Base-by-base conservation (phyloP, 2,888 invertebrate species). In the Carpatolechia fugitivella region DNA sequence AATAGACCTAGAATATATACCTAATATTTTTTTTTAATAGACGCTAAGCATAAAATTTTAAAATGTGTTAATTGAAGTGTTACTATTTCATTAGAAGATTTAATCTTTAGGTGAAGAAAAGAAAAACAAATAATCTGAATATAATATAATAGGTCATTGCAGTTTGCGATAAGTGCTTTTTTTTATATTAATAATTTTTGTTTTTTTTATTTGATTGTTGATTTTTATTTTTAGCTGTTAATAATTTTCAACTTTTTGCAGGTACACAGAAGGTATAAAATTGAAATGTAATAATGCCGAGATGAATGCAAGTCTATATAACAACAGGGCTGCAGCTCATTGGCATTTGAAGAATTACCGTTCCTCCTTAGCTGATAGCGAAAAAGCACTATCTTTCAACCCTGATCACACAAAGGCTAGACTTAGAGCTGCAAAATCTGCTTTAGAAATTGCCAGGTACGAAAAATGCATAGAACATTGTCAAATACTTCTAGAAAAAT, bases 251-350 rank as follows among this genome's bases (percentile, higher is more conserved):
- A 50, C 56, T 11, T 29, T 54, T 74, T 72, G 24, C 72, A 94
- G 95, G 54, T 98, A 98, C 76, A 96, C 97, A 0, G 97, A 98
- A 82, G 99, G 97, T 0, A 93, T 99, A 38, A 95, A 94, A 80
- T 91, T 93, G 1, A 94, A 94, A 68, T 95, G 95, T 78, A 91
- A 95, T 62, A 86, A 92, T 60, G 72, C 83, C 0, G 93, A 95
- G 62, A 80, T 98, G 1, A 94, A 96, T 74, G 95, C 98, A 6
- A 93, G 94, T 57, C 90, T 99, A 11, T 95, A 97, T 70, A 97
- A 97, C 69, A 99, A 99, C 76, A 92, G 99, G 59, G 96, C 98
- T 1, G 97, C 98, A 0, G 93, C 97, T 0, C 95, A 99, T 70
- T 98, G 92, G 76, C 94, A 95, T 74, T 78, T 99, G 30, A 93